phyloP scores from a whole-genome alignment of 2,888 invertebrate genomes.

The Elmis aenea region DNA sequence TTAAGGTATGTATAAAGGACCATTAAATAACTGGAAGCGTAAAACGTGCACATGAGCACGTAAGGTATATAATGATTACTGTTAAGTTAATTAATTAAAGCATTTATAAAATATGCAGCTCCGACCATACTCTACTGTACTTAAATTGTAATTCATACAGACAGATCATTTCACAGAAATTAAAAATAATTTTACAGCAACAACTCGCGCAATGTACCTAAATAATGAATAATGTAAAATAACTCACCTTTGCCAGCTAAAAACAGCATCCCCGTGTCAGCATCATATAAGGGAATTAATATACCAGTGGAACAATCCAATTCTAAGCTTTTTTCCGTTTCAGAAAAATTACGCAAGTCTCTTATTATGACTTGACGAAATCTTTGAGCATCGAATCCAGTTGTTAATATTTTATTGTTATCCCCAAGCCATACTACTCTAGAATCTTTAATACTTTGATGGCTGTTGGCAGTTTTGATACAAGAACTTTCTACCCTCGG shows the following conservation, averaged over 20 bases:
- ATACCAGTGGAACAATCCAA: slow-evolving; percentile 86
- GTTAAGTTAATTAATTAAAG: no score
- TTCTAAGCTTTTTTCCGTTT: slow-evolving; percentile 72
- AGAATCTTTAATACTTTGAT: slow-evolving; percentile 88
- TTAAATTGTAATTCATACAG: no score
- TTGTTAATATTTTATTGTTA: slow-evolving; percentile 75
- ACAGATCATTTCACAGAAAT: background rate
- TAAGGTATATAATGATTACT: no score
- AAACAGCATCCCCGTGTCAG: slow-evolving; percentile 93
- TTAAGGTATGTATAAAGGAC: no score
- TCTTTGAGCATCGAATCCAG: slow-evolving; percentile 84
- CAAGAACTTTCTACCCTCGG: slow-evolving; percentile 64
- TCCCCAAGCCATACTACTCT: slow-evolving; percentile 88
- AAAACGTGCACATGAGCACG: no score
- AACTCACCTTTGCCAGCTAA: slow-evolving; percentile 75
- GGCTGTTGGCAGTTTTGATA: slow-evolving; percentile 65
- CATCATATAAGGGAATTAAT: slow-evolving; percentile 87
- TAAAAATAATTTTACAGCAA: no score
- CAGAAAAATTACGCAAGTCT: slow-evolving; percentile 75
- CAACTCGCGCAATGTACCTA: no score
- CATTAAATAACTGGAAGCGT: no score
- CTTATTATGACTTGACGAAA: slow-evolving; percentile 84
- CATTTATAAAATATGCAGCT: no score
- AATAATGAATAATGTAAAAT: background rate
- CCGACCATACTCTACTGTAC: no score